Percentiles rank a stretch among this genome's conserved stretches.
Conservation (phyloP, 1,140 invertebrate species). For the Lepidurus couesii region DNA sequence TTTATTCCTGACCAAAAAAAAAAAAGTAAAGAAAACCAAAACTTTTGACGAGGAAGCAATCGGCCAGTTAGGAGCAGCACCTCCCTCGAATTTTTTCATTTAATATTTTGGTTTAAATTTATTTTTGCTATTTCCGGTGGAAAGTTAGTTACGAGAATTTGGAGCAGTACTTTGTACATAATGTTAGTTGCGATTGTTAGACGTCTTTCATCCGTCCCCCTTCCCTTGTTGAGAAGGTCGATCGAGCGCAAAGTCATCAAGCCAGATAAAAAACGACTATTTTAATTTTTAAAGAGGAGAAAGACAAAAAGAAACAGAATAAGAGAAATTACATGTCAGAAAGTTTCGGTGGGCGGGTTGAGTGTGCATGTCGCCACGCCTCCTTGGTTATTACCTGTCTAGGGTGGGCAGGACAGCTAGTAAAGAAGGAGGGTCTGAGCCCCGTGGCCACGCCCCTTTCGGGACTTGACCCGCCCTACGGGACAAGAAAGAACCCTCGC, state of each 20-base stretch:
- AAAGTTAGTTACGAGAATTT: neutral
- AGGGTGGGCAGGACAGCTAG: neutral
- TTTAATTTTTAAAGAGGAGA: too few species aligned
- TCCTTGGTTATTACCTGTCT: neutral
- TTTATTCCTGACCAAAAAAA: neutral
- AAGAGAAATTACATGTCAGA: neutral
- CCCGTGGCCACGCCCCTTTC: slow-evolving; percentile 1
- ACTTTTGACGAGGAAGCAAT: slow-evolving; percentile 6
- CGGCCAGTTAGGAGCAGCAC: slow-evolving; percentile 10
- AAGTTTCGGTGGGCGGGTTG: neutral
- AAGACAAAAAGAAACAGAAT: too few species aligned
- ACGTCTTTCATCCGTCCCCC: slow-evolving; percentile 17
- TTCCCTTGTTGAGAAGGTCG: neutral
- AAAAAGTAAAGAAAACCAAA: neutral
- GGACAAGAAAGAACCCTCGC: too few species aligned
- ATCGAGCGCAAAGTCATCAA: neutral
- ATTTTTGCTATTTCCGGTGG: neutral
- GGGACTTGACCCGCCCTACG: neutral
- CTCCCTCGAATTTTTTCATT: neutral
- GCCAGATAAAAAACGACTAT: neutral
- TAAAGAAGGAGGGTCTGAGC: neutral
- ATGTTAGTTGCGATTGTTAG: neutral
- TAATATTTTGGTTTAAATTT: neutral
- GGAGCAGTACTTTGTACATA: neutral
- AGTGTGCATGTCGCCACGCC: neutral